Evolutionary conservation across 1,140 invertebrate species (phyloP), one percentile per base, ranked within the genome.

Genomic region (Drosophila ercepeae): DNA sequence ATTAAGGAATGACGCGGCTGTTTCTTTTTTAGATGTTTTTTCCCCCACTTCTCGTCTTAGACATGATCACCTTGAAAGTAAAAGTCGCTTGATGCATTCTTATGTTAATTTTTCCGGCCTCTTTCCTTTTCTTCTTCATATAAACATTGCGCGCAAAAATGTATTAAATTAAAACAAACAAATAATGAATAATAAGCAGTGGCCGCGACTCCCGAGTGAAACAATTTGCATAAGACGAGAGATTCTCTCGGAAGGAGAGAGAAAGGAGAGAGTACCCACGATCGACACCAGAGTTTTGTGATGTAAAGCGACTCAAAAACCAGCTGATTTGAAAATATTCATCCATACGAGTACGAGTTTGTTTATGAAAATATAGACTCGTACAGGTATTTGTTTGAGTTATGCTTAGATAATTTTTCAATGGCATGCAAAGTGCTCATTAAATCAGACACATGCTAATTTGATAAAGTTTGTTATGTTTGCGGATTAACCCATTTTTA

Each of bases 111-210:
- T 19, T 34, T 45, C 48, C 27, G 39, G 27, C 39, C 41, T 68
- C 63, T 55, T 61, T 25, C 41, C 51, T 19, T 23, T 44, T 42
- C 53, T 60, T 53, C 45, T 57, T 46, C 58, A 71, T 48, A 54
- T 48, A 54, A 51, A 45, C 73, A 55, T 81, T 77, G 82, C 82
- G 82, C 77, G 69, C 77, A 82, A 78, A 75, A 88, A 88, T 75
- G 52, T 78, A 86, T 88, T 89, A 88, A 88, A 88, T 88, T 88
- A 88, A 88, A 88, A 88, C 82, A 88, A 88, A 88, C 82, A 88
- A 88, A 88, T 88, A 88, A 88, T 88, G 82, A 86, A 88, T 89
- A 88, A 88, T 78, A 88, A 88, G 68, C 72, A 18, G 49, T 32
- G 77, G 45, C 21, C 68, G 79, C 72, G 71, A 79, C 58, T 45